Base-by-base conservation (phyloP, 2,888 invertebrate species). In the Fissipunctia ypsillon region DNA sequence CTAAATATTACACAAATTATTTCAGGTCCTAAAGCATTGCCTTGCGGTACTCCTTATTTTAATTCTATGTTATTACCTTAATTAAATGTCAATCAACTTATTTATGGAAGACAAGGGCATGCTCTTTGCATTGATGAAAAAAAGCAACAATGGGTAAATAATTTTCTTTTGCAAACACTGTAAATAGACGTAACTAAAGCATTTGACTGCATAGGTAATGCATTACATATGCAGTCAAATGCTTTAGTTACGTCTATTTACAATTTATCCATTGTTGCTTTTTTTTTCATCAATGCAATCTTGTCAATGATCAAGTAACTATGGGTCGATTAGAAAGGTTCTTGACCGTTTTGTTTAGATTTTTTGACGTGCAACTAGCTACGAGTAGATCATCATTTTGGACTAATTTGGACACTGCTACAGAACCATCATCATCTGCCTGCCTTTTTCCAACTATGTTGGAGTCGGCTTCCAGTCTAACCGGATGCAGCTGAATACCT, bases 161-260 rank as follows among this genome's bases (percentile, higher is more conserved):
- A n/a, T n/a, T n/a, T n/a, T n/a, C n/a, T n/a, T n/a, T n/a, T n/a
- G n/a, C n/a, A n/a, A n/a, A n/a, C n/a, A n/a, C n/a, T 67, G 28
- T 48, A 56, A 35, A 48, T 28, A 16, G 45, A 56, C 14, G 43
- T 25, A 19, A 31, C n/a, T 54, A 38, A 56, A 56, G 59, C 43
- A 59, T 72, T 72, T 31, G 50, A 69, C 41, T 69, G 41, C 50
- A 50, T 60, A n/a, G n/a, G n/a, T n/a, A n/a, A n/a, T n/a, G n/a
- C n/a, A n/a, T n/a, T n/a, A n/a, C n/a, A n/a, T n/a, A 60, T 50
- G 50, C 41, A 69, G 41, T 69, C 50, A 31, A 72, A 72, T 59
- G 43, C 59, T 56, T 56, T 38, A 54, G n/a, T 31, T 19, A 25
- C 43, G 14, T 56, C 45, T 16, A 28, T 48, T 35, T 56, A 48